Base-by-base conservation (phyloP, 2,888 invertebrate species). In the Campaea margaritaria region DNA sequence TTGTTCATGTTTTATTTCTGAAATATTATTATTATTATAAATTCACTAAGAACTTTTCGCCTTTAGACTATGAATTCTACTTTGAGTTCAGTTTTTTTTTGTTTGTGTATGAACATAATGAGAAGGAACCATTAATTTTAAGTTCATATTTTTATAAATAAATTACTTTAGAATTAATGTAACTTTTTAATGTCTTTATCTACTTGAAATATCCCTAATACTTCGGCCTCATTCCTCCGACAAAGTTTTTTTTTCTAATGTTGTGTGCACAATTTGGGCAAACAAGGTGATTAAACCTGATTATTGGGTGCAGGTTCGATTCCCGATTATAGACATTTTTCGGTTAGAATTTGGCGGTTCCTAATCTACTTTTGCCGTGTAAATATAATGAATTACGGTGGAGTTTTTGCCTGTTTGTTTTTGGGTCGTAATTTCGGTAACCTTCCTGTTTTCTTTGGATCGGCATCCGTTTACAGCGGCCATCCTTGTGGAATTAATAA, bases 321-420 rank as follows among this genome's bases (percentile, higher is more conserved):
- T 77, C 81, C 75, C 81, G 89, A 91, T 91, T 91, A 91, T 89
- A 90, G 83, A 80, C 72, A 91, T 91, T 89, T 84, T 79, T 78
- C 72, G 76, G 74, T 82, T 78, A 78, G 73, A 79, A 78, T 79
- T 87, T 85, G 83, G 78, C 82, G 83, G 84, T 79, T 77, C 69
- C 76, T 82, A 79, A 82, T 85, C 74, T 78, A 67, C 68, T 72
- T 78, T 77, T 70, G 77, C 79, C 75, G 85, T 84, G 85, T 83
- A 84, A 79, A 78, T 63, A 81, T 85, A 88, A 88, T 89, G 80
- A 88, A 88, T 87, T 85, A 86, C 81, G 68, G 72, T 65, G 58
- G 11, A 36, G 63, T 68, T 67, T 68, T 66, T 60, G 55, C 74
- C 73, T 85, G 82, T 86, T 84, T 85, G 80, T 84, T 83, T 83